Evolutionary conservation across 2,888 invertebrate species (phyloP), one percentile per base, ranked within the genome.

Genomic region (Anodontia alba): DNA sequence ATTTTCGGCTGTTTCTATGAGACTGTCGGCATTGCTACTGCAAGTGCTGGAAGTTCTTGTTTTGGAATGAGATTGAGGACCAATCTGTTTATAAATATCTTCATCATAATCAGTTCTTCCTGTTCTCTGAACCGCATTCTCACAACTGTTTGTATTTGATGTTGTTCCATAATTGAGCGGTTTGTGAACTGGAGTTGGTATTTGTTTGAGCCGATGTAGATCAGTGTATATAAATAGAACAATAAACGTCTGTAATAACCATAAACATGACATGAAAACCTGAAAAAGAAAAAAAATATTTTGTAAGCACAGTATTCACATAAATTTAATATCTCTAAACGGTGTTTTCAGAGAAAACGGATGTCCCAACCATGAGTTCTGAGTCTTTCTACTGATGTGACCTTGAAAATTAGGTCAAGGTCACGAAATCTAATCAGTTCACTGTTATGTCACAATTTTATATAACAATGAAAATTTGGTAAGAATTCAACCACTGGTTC

Each of bases 231-330:
- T 67, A 54, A 89, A 81, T 12, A 91, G 38, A 8, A 91, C 72
- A 26, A 92, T 46, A 17, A 93, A 42, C 49, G 90, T 77, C 33
- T 90, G 88, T 26, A 91, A 0, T 0, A 86, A 31, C 95, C 95
- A 95, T n/a, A 95, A 73, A 42, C 90, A 80, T 17, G 94, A 93
- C 95, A 95, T 95, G 78, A 95, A 94, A 5, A 94, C 90, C 93
- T 93, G 81, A 42, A 89, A 87, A 20, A 78, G 49, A 75, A 46
- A 46, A 66, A 43, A 43, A 71, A 54, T 8, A 54, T 26, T 20
- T 49, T 38, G 38, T n/a, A n/a, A n/a, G n/a, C n/a, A n/a, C n/a
- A n/a, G n/a, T n/a, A n/a, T n/a, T n/a, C n/a, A n/a, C n/a, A n/a
- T n/a, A n/a, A n/a, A n/a, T n/a, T n/a, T n/a, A n/a, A n/a, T n/a